Evolutionary conservation across 2,888 invertebrate species (phyloP), one percentile per base, ranked within the genome.

Genomic region (Nomada lathburiana): DNA sequence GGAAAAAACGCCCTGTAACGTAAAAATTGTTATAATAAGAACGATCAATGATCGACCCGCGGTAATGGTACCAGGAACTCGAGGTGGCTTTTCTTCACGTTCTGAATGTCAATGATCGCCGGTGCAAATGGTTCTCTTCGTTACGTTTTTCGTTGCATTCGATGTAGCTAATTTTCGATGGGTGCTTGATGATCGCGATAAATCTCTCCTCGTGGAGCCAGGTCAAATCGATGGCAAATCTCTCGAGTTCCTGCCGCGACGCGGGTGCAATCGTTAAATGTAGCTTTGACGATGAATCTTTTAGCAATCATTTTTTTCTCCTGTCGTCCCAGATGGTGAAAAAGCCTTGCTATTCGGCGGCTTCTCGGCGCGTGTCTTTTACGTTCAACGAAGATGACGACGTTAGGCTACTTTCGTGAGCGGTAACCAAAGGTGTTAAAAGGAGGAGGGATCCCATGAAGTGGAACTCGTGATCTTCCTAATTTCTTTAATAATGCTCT

Each of bases 201-300:
- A 36, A 36, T 7, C 7, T 7, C 36, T 5, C 3, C 1, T 13
- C 29, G 26, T 26, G 20, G 50, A 10, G 3, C 60, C 20, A 52
- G 65, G 47, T 13, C 50, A 23, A 26, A 16, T 42, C 10, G 36
- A 9, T 3, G 9, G 44, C 44, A 7, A 9, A 36, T 63, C 57
- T 76, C 53, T 76, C 85, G 87, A 87, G 89, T 89, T 88, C 87
- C 83, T 84, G 86, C 84, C 86, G 88, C 86, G 85, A 86, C 83
- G 83, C 90, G 86, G 71, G 90, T 88, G 77, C 88, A 83, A 90
- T 90, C 90, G 88, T 90, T 90, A 91, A 91, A 91, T 92, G 89
- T 90, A 92, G 92, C 92, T 92, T 91, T 92, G 90, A 92, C 91
- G 92, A 93, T 93, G 92, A 93, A 93, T 93, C 90, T 89, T 89